phyloP scores from a whole-genome alignment of 2,797 vertebrate genomes.

The Antrozous pallidus region DNA sequence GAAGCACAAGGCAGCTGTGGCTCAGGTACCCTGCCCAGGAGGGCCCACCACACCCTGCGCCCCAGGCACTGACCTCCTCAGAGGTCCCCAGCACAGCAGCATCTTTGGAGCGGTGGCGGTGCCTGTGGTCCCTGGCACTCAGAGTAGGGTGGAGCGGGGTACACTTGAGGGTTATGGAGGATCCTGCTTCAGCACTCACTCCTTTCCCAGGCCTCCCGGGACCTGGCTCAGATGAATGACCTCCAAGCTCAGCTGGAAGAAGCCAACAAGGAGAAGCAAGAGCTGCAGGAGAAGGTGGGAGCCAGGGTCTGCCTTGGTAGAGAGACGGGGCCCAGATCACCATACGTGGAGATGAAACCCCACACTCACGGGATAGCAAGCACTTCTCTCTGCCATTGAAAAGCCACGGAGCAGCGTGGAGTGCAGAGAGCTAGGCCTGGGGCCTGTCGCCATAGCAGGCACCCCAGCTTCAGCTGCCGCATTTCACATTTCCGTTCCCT shows the following conservation, averaged over 20 bases:
- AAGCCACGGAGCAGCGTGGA: background rate
- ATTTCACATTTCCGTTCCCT: conserved; percentile 47
- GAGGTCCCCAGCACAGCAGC: background rate
- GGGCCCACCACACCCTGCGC: too few relatives aligned
- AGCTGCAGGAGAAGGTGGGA: conserved; percentile 94
- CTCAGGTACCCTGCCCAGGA: conserved; percentile 86
- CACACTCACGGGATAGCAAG: background rate
- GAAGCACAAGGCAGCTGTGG: conserved; percentile 95
- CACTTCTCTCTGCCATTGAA: background rate
- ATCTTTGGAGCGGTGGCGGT: background rate
- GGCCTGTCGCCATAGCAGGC: conserved; percentile 43
- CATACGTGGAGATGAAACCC: background rate
- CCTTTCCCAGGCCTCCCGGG: conserved; percentile 89
- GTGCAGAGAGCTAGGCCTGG: background rate
- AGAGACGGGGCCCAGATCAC: background rate
- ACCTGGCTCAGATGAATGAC: conserved; percentile 96
- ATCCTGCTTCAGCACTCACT: background rate
- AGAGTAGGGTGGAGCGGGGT: fast-evolving
- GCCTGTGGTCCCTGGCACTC: background rate
- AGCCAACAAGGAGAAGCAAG: conserved; percentile 94
- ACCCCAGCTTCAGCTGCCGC: conserved; percentile 30
- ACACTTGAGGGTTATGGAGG: background rate
- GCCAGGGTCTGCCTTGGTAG: background rate
- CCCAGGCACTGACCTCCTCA: fast-evolving
- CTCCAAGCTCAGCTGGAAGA: conserved; percentile 96